phyloP scores from a whole-genome alignment of 2,797 vertebrate genomes.

The Malurus splendens region DNA sequence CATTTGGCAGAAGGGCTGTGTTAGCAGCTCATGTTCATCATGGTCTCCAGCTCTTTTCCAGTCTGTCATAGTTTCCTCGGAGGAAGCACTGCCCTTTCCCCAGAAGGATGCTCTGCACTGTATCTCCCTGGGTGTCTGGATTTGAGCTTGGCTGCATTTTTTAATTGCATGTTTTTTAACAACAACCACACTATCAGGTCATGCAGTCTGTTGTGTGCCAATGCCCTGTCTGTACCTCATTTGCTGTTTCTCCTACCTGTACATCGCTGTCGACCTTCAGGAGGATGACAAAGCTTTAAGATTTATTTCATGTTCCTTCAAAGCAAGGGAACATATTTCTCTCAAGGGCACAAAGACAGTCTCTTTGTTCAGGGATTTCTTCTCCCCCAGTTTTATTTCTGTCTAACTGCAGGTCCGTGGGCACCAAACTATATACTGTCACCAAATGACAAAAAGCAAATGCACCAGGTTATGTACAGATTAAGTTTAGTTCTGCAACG shows the following conservation, averaged over 20 bases:
- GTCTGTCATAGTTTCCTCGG: not conserved
- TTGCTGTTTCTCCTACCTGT: not conserved
- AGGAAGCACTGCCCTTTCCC: not conserved
- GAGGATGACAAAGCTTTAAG: not conserved
- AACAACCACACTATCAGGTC: not conserved
- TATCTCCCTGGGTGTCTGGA: not conserved
- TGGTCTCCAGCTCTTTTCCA: conserved; percentile 6
- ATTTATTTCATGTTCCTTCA: not conserved
- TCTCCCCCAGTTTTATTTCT: not conserved
- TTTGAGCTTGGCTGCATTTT: not conserved
- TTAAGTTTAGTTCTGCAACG: not conserved
- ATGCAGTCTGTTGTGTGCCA: not conserved
- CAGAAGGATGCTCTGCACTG: not conserved
- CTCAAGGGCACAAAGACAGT: not conserved
- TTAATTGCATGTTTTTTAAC: not conserved
- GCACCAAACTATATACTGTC: not conserved
- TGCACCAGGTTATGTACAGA: not conserved
- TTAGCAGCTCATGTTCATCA: not conserved
- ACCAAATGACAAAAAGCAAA: not conserved
- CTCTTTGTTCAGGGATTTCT: not conserved
- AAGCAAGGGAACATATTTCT: not conserved
- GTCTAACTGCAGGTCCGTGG: not conserved
- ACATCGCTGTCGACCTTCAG: not conserved
- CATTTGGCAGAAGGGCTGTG: not conserved
- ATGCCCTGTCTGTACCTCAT: not conserved